Conservation (phyloP, 2,888 invertebrate species). For the Malthinus seriepunctatus region DNA sequence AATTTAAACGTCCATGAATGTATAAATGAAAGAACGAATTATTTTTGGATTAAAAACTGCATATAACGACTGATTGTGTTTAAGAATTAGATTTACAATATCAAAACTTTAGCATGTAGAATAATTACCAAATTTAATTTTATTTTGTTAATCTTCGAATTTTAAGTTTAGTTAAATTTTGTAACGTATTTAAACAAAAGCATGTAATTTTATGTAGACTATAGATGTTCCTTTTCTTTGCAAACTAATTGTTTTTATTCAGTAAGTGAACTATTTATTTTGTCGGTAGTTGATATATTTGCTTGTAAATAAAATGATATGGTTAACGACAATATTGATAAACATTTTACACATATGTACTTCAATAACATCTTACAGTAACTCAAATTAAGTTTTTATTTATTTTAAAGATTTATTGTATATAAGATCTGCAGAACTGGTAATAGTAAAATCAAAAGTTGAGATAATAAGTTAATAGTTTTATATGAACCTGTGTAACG, state of each 20-base stretch:
- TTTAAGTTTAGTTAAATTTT: background rate
- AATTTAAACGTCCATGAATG: constrained; percentile 30
- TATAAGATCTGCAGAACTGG: background rate
- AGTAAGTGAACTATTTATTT: constrained; percentile 4
- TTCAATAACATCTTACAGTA: constrained; percentile 1
- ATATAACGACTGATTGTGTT: constrained; percentile 33
- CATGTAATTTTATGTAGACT: background rate
- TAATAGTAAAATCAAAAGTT: background rate
- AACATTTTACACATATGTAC: background rate
- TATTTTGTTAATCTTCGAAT: background rate
- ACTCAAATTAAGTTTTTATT: background rate
- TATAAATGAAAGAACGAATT: constrained; percentile 27
- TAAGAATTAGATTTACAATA: constrained; percentile 27
- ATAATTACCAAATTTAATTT: constrained; percentile 9
- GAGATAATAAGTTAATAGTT: constrained; percentile 10
- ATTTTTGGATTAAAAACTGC: constrained; percentile 31
- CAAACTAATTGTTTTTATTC: constrained; percentile 1
- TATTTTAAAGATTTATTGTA: constrained; percentile 1
- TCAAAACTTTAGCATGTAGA: constrained; percentile 14
- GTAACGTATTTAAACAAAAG: background rate
- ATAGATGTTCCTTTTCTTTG: constrained; percentile 2
- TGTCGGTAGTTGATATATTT: background rate
- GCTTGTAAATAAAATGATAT: constrained; percentile 5
- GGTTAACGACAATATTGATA: constrained; percentile 5
- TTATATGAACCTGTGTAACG: constrained; percentile 14